These are phyloP conservation scores for Hiodon tergisus DNA, from an alignment of 2,113 vertebrate species.

Conservation along the genomic window DNA sequence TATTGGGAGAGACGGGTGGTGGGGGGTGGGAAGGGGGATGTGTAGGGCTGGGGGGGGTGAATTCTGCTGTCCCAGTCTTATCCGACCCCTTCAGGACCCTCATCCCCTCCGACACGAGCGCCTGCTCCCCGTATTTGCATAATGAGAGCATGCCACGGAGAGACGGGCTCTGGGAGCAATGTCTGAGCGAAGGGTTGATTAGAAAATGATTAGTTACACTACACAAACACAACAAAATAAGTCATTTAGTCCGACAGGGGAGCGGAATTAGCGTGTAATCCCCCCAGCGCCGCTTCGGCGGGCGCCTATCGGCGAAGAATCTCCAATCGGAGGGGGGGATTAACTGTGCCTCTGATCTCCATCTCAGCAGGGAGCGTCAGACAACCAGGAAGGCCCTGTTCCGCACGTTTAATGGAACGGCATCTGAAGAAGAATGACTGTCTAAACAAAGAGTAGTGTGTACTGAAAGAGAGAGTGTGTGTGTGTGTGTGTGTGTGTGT, in stretches of 20 bases:
- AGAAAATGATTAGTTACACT: conserved; percentile 41
- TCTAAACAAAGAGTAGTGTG: not conserved
- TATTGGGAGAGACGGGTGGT: not conserved
- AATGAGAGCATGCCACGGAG: conserved; percentile 29
- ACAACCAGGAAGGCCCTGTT: not conserved
- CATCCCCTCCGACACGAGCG: conserved; percentile 24
- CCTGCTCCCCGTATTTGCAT: conserved; percentile 32
- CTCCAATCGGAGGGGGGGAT: conserved; percentile 16
- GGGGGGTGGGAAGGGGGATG: not conserved
- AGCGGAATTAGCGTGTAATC: conserved; percentile 24
- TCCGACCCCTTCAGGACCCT: conserved; percentile 36
- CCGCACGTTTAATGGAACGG: not conserved
- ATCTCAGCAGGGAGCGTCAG: not conserved
- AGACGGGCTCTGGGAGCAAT: conserved; percentile 18
- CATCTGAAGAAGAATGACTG: not conserved
- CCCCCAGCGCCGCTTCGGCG: conserved; percentile 4
- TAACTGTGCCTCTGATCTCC: not conserved
- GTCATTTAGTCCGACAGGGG: conserved; percentile 28
- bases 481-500: not conserved
- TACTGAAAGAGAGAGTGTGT: not conserved
- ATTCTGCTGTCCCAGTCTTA: conserved; percentile 29
- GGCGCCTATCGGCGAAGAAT: conserved; percentile 19
- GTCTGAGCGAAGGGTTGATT: conserved; percentile 36
- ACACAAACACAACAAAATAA: conserved; percentile 33
- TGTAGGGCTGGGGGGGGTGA: not conserved